phyloP scores from a whole-genome alignment of 2,888 invertebrate species.

The Latrodectus hesperus region DNA sequence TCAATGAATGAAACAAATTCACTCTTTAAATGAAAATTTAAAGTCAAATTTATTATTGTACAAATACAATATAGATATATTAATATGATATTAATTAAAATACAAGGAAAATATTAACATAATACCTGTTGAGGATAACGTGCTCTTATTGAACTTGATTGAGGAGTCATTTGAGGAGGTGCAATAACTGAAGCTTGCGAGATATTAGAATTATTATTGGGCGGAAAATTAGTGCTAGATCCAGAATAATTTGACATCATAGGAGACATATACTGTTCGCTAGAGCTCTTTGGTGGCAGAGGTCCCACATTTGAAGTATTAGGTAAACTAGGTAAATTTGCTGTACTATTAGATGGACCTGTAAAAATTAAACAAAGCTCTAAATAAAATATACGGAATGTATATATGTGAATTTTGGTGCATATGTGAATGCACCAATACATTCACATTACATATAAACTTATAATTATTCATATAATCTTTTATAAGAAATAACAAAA shows the following conservation, averaged over 20 bases:
- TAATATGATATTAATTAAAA: too few species aligned
- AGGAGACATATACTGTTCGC: constrained; percentile 49
- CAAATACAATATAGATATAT: too few species aligned
- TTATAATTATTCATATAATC: too few species aligned
- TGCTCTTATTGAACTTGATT: constrained; percentile 40
- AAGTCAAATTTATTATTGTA: too few species aligned
- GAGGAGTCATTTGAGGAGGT: constrained; percentile 20
- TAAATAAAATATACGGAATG: not conserved
- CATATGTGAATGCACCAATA: too few species aligned
- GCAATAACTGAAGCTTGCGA: constrained; percentile 17
- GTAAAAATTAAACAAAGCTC: not conserved
- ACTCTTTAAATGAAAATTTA: too few species aligned
- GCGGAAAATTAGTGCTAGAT: constrained; percentile 54
- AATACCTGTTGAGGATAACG: constrained; percentile 64
- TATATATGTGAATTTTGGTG: not conserved
- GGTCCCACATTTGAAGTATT: constrained; percentile 28
- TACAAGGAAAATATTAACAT: too few species aligned
- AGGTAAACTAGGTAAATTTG: constrained; percentile 48
- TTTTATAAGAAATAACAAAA: too few species aligned
- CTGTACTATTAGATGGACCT: constrained; percentile 64
- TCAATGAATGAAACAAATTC: too few species aligned
- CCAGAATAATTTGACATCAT: constrained; percentile 33
- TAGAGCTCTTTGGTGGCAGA: constrained; percentile 34
- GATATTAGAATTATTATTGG: constrained; percentile 17
- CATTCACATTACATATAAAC: too few species aligned